phyloP scores from a whole-genome alignment of 2,113 vertebrate species.

The Dicrurus megarhynchus region DNA sequence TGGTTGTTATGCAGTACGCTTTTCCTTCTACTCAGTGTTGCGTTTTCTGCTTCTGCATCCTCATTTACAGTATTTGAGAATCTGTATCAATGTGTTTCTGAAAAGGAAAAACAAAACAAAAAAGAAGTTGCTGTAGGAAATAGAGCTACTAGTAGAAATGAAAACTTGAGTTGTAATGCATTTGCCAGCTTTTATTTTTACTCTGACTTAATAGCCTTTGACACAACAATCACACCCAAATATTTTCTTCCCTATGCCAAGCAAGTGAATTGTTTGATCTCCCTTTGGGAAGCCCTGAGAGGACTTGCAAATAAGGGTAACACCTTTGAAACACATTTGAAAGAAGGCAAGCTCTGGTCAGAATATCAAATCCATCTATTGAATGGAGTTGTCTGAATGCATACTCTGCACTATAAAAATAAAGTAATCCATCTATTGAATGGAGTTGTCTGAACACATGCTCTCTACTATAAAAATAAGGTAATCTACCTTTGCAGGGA shows the following conservation, averaged over 20 bases:
- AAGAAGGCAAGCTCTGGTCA: neutral
- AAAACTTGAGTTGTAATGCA: neutral
- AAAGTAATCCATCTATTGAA: neutral
- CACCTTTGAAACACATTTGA: neutral
- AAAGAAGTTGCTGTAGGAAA: neutral
- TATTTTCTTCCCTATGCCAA: neutral
- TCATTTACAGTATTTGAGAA: neutral
- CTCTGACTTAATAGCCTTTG: neutral
- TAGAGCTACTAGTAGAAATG: neutral
- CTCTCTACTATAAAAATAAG: neutral
- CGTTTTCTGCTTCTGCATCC: neutral
- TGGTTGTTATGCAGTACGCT: neutral
- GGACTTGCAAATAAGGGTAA: neutral
- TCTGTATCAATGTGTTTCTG: neutral
- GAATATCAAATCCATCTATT: neutral
- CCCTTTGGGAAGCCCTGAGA: neutral
- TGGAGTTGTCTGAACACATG: neutral
- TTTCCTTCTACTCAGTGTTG: neutral
- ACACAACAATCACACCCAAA: neutral
- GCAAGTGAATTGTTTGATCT: neutral
- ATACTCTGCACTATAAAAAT: neutral
- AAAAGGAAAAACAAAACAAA: neutral
- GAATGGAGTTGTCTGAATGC: neutral
- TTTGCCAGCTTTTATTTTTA: neutral
- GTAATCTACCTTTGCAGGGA: neutral